Base-by-base conservation (phyloP, 1,140 invertebrate genomes). In the Drosophila pectinifera region DNA sequence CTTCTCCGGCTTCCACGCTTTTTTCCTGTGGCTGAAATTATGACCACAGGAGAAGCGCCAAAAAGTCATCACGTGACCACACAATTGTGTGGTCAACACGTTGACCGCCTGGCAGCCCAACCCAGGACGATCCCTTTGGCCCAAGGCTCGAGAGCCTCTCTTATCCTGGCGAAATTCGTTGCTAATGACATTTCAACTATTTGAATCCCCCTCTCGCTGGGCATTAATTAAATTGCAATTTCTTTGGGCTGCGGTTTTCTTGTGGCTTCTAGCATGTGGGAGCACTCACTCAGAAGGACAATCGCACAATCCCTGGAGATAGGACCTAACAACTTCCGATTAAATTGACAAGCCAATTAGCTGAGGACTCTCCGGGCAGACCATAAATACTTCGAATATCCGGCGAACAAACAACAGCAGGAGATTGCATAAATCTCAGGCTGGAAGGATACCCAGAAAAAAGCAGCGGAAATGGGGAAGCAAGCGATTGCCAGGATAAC, bases 51-150 rank as follows among this genome's bases (percentile, higher is more conserved):
- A 64, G 34, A 68, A 75, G 64, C 69, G 57, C 62, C 72, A 82
- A 85, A 82, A 88, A 61, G 70, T 79, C 79, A 86, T 73, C 75
- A 76, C 62, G 84, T 89, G 80, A 89, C 84, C 83, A 70, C 72
- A 88, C 67, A 83, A 89, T 89, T 73, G 62, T 77, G 83, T 76
- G 73, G 74, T 73, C 69, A 58, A 61, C 42, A 62, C 45, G 62
- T 74, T 49, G 62, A 58, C 48, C 73, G 34, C 34, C 34, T 39
- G 28, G 18, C 24, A 18, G 6, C 34, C 24, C 5, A 28, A 14
- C 18, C 45, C 31, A 48, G 7, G 49, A 42, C 43, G 39, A 81
- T 72, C 28, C 53, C 55, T 56, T 59, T 68, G 62, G 69, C 53
- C 26, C 22, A n/a, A 22, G 42, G 45, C 58, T 62, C 18, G 43